Base-by-base conservation (phyloP, 2,888 invertebrate species). In the Hydrotaea diabolus region DNA sequence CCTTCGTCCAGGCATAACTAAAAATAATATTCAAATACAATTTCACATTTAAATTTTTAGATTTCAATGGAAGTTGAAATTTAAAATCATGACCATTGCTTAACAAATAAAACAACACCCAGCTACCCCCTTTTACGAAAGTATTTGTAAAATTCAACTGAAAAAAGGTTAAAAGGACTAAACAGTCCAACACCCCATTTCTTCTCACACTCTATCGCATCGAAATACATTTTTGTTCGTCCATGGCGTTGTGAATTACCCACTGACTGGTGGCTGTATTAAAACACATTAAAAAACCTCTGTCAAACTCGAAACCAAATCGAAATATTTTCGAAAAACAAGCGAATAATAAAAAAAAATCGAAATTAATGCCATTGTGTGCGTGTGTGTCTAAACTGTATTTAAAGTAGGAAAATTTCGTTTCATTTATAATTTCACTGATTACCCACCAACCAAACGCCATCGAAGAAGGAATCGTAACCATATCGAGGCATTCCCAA, bases 381-480 rank as follows among this genome's bases (percentile, higher is more conserved):
- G 74, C 69, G 85, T 80, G 75, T 66, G 74, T 64, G 49, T 49
- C 72, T 23, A 73, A 81, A 73, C 78, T 81, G 57, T 79, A 77
- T 82, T 69, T 79, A 80, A 77, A 83, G 78, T 73, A 76, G 64
- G 46, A 76, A 79, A 59, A 46, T 66, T 69, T 69, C 23, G 76
- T 74, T 82, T 73, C 85, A 77, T 85, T 85, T 82, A 79, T 74
- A 82, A 81, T 77, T 85, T 73, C 79, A 19, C 71, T 73, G 73
- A 62, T 64, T 79, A 71, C 57, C 55, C 80, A 53, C 72, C 62
- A 23, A 43, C 66, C 57, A 55, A 74, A 71, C 26, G 46, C 55
- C 64, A 74, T 57, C 57, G 43, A 71, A 26, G 11, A 79, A 78
- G 2, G 57, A 49, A 53, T 66, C 71, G 53, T 46, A 75, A 77